A percentile compares a stretch with the other conserved stretches of the same genome.
Conservation (phyloP, 2,888 invertebrate species). For the Capitulum mitella region DNA sequence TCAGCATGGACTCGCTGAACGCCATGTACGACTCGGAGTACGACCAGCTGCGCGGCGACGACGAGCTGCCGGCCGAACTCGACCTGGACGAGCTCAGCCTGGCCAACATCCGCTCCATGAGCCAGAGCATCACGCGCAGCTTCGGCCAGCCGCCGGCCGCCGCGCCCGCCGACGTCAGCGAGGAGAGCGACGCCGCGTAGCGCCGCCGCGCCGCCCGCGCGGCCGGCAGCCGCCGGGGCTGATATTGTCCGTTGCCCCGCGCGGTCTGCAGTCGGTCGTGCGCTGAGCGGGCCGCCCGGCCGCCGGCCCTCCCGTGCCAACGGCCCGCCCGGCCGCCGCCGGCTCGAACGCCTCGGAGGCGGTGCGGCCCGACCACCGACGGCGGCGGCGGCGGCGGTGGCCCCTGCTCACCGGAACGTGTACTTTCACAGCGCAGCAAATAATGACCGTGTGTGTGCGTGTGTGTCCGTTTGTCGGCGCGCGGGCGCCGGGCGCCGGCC, state of each 20-base stretch:
- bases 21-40: slow-evolving; percentile 73
- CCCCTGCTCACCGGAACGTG: not conserved
- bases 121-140: slow-evolving; percentile 66
- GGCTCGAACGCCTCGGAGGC: too few species aligned
- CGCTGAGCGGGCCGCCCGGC: not conserved
- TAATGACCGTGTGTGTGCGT: not conserved
- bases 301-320: not conserved
- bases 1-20: slow-evolving; percentile 47
- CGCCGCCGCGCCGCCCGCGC: too few species aligned
- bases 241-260: too few species aligned
- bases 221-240: too few species aligned
- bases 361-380: not conserved
- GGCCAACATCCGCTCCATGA: slow-evolving; percentile 65
- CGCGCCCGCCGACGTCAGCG: slow-evolving; percentile 34
- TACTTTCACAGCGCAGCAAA: slow-evolving; percentile 13
- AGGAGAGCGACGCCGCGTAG: slow-evolving; percentile 32
- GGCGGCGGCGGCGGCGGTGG: not conserved
- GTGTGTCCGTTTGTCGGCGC: not conserved
- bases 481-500: not conserved
- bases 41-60: slow-evolving; percentile 52
- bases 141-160: slow-evolving; percentile 50
- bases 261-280: too few species aligned
- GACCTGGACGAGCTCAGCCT: slow-evolving; percentile 50
- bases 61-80: not conserved
- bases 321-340: not conserved